Base-by-base conservation (phyloP, 2,797 vertebrate species). In the Poecilia gillii region DNA sequence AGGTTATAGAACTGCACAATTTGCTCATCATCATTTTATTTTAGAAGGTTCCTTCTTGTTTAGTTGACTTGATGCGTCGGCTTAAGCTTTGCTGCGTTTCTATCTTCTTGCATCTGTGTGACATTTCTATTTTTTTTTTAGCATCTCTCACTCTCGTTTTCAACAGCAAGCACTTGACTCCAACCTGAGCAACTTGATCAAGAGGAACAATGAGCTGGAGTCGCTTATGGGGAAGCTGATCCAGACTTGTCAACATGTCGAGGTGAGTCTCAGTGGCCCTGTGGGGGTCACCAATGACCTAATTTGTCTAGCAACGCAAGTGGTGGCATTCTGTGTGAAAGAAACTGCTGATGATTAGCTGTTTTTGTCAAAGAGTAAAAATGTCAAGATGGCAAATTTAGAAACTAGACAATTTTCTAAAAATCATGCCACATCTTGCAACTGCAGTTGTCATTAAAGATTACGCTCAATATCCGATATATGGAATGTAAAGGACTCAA, bases 171-270 rank as follows among this genome's bases (percentile, higher is more conserved):
- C 97, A 78, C 92, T 99, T 92, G 98, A 99, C 85, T 96, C 96
- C 86, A 99, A 98, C 91, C 96, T 99, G 88, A 96, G 95, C 85
- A 97, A 94, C 88, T 93, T 99, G 89, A 97, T 98, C 90, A 99
- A 98, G 96, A 97, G 98, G 90, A 99, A 99, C 91, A 97, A 97
- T 0, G 98, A 99, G 94, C 95, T 99, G 93, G 98, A 99, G 95
- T 97, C 96, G 11, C 96, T 99, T n/a, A 96, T 99, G 96, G 97
- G 97, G 8, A 98, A 98, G 90, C 94, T 99, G 85, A 98, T 99
- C 91, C 98, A 99, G 93, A 98, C 98, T 28, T 99, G 98, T 93
- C 98, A 99, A 74, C 97, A 99, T 73, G 98, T 99, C 14, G 98
- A 99, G 96, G 98, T 99, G 90, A 97, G 97, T 95, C 71, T 18